These are phyloP conservation scores for Bombus confusus DNA, from an alignment of 1,140 invertebrate genomes.

Conservation along the genomic window DNA sequence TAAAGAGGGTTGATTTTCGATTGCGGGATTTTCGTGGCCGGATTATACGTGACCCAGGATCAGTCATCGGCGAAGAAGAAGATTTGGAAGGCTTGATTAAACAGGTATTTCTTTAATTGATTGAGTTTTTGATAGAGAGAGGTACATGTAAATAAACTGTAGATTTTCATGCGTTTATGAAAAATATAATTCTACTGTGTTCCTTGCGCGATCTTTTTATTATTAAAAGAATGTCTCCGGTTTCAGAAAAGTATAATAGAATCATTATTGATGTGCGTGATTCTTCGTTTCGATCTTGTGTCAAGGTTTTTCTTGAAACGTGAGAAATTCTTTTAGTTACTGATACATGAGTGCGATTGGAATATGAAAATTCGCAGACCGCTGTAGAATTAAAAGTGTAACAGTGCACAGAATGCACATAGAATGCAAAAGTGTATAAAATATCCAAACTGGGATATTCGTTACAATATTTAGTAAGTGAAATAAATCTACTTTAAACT, in stretches of 20 bases:
- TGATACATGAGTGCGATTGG: too few relatives aligned
- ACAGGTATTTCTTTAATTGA: constrained; percentile 11
- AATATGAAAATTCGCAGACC: too few relatives aligned
- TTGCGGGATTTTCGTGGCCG: background rate
- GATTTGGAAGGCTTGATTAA: background rate
- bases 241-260: too few relatives aligned
- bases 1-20: background rate
- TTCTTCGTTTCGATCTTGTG: background rate
- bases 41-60: background rate
- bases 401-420: too few relatives aligned
- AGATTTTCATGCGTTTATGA: background rate
- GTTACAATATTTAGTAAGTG: background rate
- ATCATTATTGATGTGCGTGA: too few relatives aligned
- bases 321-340: too few relatives aligned
- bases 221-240: too few relatives aligned
- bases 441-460: background rate
- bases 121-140: too few relatives aligned
- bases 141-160: background rate
- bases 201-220: too few relatives aligned
- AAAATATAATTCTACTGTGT: background rate
- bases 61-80: background rate
- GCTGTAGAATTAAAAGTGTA: too few relatives aligned
- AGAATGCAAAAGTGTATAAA: background rate
- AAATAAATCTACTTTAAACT: background rate
- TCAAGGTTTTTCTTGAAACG: background rate